Evolutionary conservation across 2,797 vertebrate genomes (phyloP), one percentile per base, ranked within the genome.

Genomic region (Remorina albescens): DNA sequence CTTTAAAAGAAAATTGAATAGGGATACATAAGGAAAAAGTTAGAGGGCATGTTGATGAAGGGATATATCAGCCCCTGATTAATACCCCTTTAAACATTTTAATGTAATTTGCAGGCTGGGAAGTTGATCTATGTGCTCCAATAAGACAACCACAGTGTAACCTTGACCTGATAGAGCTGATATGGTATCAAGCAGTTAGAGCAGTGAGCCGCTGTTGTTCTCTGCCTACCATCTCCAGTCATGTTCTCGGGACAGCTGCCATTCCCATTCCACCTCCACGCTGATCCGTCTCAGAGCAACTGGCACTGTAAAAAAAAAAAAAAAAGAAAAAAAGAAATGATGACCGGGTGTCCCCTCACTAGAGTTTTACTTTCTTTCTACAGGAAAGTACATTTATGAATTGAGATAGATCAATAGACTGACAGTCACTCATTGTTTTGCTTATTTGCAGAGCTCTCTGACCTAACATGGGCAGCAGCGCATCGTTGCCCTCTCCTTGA

Each of bases 221-320:
- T 78, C 66, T 32, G 32, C 59, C 72, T 67, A 61, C 66, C 51
- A 56, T 75, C 61, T 87, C 57, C 57, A 76, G 62, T 37, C 61
- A 47, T 80, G 64, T 53, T 76, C 77, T 41, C 25, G 2, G 23
- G 67, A 76, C 81, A 85, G 86, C 79, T 84, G 80, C 71, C 74
- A 70, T 75, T 32, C 59, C 68, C 56, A 60, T 65, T 81, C 62
- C 36, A 71, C 80, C 78, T 83, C 61, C 62, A 68, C 59, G 61
- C 50, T 70, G 67, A 80, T 82, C 67, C 8, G 5, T 77, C 76
- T 67, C 10, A 34, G 36, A 81, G 60, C 60, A 86, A 81, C 70
- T 83, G 67, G 59, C 55, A 64, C 53, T 37, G 44, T 74, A 46
- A 78, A 76, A 50, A 78, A 76, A 51, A 78, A 46, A 78, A 76